Base-by-base conservation (phyloP, 1,140 invertebrate species). In the Panagrolaimus sp. region DNA sequence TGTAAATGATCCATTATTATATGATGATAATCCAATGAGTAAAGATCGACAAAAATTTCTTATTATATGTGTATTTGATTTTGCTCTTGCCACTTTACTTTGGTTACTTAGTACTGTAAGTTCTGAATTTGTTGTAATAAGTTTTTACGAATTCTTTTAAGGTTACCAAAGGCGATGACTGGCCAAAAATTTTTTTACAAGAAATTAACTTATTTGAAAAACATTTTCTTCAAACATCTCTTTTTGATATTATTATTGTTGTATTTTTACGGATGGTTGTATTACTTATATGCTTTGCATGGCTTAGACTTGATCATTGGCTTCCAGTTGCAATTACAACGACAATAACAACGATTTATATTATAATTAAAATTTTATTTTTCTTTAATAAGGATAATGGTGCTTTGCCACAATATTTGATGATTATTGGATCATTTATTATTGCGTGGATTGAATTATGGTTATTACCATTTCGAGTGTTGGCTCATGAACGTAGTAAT, bases 351-450 rank as follows among this genome's bases (percentile, higher is more conserved):
- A 75, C 75, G n/a, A 45, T 78, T 25, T 75, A 78, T 62, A 65
- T 78, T 51, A 67, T 45, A 3, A 66, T 78, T n/a, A 75, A 75
- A 70, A 78, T 78, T 44, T 46, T 75, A 16, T 78, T 79, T 42
- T 75, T 75, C 51, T 75, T 75, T 61, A 72, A 66, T 25, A 74
- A 74, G 42, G 57, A 25, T 68, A 65, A 65, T 48, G 67, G 45
- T 44, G 57, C 43, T 62, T 23, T 74, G 0, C 44, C 65, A 16
- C 73, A 74, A 46, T 77, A 76, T 71, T 65, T 76, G 45, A 68
- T 76, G 14, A 68, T 76, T 13, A 25, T 76, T 23, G 62, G 76
- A 0, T 78, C 74, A 5, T 70, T 76, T 44, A 63, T 25, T 42
- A 65, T 73, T 7, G 72, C 73, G 0, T 76, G 74, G 74, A 75